These are phyloP conservation scores for Botia kubotai DNA, from an alignment of 2,797 vertebrate genomes.

Conservation along the genomic window DNA sequence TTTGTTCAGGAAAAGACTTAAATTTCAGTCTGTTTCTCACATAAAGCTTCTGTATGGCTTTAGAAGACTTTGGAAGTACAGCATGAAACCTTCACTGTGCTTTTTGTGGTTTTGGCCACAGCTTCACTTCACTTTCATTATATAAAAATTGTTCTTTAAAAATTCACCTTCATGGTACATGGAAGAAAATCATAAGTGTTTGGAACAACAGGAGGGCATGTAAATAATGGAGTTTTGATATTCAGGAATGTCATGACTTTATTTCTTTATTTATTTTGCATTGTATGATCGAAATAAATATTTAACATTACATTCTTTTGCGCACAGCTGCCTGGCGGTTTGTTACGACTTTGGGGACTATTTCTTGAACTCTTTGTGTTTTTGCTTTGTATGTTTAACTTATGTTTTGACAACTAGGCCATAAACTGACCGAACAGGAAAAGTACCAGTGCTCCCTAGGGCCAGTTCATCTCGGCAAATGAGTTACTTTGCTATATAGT, in stretches of 20 bases:
- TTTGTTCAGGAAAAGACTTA: neutral
- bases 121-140: neutral
- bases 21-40: neutral
- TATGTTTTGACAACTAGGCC: neutral
- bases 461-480: neutral
- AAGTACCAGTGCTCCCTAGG: neutral
- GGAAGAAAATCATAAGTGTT: neutral
- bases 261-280: too few relatives aligned
- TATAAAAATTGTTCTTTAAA: neutral
- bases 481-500: neutral
- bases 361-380: neutral
- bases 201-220: neutral
- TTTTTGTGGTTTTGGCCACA: neutral
- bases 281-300: too few relatives aligned
- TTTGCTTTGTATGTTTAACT: neutral
- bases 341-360: neutral
- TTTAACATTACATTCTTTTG: too few relatives aligned
- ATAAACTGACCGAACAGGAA: neutral
- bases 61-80: neutral
- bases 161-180: neutral
- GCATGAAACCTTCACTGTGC: neutral
- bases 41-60: neutral
- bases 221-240: too few relatives aligned
- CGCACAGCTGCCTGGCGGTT: too few relatives aligned
- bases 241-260: too few relatives aligned